phyloP scores from a whole-genome alignment of 2,113 vertebrate genomes.

The Planiliza haematocheilus region DNA sequence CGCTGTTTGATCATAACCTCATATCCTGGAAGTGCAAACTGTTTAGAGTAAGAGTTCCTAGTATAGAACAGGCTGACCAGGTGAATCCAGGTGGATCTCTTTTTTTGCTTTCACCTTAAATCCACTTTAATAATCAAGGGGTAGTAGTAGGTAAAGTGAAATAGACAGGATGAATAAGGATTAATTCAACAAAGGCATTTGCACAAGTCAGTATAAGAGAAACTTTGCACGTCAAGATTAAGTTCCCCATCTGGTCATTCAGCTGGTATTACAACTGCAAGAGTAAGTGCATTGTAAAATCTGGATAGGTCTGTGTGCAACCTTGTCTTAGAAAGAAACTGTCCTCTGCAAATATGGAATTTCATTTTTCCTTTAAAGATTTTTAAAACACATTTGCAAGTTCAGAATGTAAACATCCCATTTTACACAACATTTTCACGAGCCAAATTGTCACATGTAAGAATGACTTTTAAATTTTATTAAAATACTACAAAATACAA shows the following conservation, averaged over 20 bases:
- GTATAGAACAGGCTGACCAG: conserved; percentile 23
- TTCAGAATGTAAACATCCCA: too few species aligned
- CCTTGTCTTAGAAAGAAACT: neutral
- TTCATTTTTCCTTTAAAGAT: too few species aligned
- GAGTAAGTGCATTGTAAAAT: neutral
- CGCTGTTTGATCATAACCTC: conserved; percentile 27
- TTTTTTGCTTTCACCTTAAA: conserved; percentile 43
- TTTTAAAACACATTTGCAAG: too few species aligned
- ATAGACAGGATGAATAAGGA: conserved; percentile 50
- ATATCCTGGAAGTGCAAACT: neutral
- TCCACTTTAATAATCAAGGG: conserved; percentile 39
- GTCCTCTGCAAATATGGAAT: too few species aligned
- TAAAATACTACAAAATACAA: too few species aligned
- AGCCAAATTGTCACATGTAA: too few species aligned
- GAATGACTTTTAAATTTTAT: too few species aligned
- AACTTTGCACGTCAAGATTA: conserved; percentile 40
- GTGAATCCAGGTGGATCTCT: conserved; percentile 37
- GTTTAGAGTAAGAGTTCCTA: conserved; percentile 3
- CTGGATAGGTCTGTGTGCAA: conserved; percentile 4
- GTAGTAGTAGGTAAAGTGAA: conserved; percentile 28
- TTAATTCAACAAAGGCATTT: conserved; percentile 55
- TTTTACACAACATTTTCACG: too few species aligned
- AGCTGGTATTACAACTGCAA: conserved; percentile 16
- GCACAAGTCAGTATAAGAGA: conserved; percentile 28
- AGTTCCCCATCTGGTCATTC: conserved; percentile 15